phyloP scores from a whole-genome alignment of 1,140 invertebrate genomes.

The Bradysia coprophila region DNA sequence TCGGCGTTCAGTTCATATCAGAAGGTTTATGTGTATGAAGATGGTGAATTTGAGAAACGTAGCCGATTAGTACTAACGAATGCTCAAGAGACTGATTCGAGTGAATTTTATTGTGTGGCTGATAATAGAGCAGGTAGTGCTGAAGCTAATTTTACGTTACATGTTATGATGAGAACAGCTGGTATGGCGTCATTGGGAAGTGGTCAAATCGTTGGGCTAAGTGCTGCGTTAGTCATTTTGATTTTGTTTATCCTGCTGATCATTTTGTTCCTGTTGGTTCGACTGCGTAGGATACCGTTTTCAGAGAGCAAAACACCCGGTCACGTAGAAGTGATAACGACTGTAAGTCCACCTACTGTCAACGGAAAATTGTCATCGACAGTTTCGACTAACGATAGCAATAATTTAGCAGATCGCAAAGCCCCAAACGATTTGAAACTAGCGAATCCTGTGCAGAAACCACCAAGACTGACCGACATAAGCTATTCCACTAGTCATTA shows the following conservation, averaged over 20 bases:
- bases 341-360: conserved; percentile 33
- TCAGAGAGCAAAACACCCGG: conserved; percentile 57
- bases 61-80: conserved; percentile 70
- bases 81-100: conserved; percentile 71
- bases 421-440: conserved; percentile 29
- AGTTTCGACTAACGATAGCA: conserved; percentile 27
- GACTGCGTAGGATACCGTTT: conserved; percentile 44
- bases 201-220: conserved; percentile 68
- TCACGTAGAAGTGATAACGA: conserved; percentile 44
- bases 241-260: conserved; percentile 57
- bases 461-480: conserved; percentile 41
- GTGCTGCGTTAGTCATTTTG: conserved; percentile 58
- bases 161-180: conserved; percentile 53
- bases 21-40: conserved; percentile 59
- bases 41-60: conserved; percentile 49
- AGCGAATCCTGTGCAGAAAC: conserved; percentile 46
- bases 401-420: conserved; percentile 25
- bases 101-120: conserved; percentile 78
- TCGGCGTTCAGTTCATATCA: conserved; percentile 63
- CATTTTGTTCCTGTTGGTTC: conserved; percentile 49
- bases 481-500: conserved; percentile 40
- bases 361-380: conserved; percentile 22
- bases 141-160: conserved; percentile 79
- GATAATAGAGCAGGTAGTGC: conserved; percentile 81
- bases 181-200: conserved; percentile 63